Percentiles rank a stretch among this genome's conserved stretches.
phyloP scores from a whole-genome alignment of 1,140 invertebrate genomes.

The Danaus melanippus region DNA sequence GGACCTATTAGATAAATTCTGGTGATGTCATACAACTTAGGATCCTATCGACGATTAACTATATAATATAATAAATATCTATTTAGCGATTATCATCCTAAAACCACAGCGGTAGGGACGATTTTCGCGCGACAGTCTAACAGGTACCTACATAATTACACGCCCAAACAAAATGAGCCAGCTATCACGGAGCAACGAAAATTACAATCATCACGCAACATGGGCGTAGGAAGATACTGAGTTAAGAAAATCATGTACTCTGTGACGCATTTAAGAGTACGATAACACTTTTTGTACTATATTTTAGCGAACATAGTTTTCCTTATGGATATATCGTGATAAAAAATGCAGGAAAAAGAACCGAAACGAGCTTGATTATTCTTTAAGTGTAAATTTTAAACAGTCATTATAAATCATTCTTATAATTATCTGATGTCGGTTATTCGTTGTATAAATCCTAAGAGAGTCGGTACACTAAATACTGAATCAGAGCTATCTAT shows the following conservation, averaged over 20 bases:
- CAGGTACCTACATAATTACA: slow-evolving; percentile 43
- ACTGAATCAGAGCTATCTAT: slow-evolving; percentile 52
- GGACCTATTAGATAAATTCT: slow-evolving; percentile 46
- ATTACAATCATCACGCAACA: slow-evolving; percentile 52
- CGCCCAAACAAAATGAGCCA: slow-evolving; percentile 44
- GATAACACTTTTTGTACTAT: neutral
- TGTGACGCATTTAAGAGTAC: slow-evolving; percentile 5
- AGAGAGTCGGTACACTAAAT: slow-evolving; percentile 35
- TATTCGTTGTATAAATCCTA: slow-evolving; percentile 41
- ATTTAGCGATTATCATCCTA: neutral
- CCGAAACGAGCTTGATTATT: too few species aligned
- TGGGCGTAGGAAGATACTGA: slow-evolving; percentile 48
- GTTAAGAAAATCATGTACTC: slow-evolving; percentile 34
- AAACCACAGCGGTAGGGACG: slow-evolving; percentile 11
- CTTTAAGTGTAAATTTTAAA: too few species aligned
- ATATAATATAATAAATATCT: neutral
- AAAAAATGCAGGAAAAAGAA: too few species aligned
- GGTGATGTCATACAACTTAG: slow-evolving; percentile 48
- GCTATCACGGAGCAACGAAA: slow-evolving; percentile 52
- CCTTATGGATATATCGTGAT: neutral
- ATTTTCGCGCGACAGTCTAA: slow-evolving; percentile 22
- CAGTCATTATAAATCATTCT: slow-evolving; percentile 41
- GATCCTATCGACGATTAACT: slow-evolving; percentile 19
- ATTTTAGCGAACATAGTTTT: slow-evolving; percentile 7
- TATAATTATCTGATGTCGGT: slow-evolving; percentile 32